A percentile compares a stretch with the other conserved stretches of the same genome.
Evolutionary conservation across 2,797 vertebrate genomes (phyloP).

Genomic region (Gallinago solitaria): DNA sequence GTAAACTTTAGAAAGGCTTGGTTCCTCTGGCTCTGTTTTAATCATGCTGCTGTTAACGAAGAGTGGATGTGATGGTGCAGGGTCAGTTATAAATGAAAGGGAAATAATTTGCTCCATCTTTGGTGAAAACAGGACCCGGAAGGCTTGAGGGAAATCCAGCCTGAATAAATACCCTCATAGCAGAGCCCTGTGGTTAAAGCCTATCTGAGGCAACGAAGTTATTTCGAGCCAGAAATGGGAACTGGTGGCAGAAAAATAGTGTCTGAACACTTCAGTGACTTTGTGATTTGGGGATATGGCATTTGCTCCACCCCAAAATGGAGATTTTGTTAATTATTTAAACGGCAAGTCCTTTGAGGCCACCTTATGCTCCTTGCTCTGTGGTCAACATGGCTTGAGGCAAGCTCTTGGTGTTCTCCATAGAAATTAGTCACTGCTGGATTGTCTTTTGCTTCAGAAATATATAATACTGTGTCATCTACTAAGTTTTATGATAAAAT

Average conservation of each 20-base stretch:
- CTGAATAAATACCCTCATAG: neutral
- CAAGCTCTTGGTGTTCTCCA: neutral
- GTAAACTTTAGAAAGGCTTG: neutral
- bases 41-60: neutral
- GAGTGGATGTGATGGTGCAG: neutral
- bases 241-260: neutral
- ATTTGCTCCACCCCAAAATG: neutral
- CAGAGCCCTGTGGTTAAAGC: neutral
- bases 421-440: neutral
- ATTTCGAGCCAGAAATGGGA: neutral
- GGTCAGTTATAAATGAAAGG: neutral
- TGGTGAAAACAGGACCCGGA: neutral
- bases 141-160: neutral
- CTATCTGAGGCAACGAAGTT: rapidly evolving
- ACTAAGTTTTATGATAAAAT: neutral
- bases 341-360: neutral
- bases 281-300: neutral
- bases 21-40: neutral
- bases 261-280: neutral
- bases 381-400: rapidly evolving
- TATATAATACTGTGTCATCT: neutral
- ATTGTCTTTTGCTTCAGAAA: neutral
- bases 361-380: rapidly evolving
- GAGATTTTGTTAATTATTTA: neutral
- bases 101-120: neutral